These are phyloP conservation scores for Archivesica marissinica DNA, from an alignment of 1,140 invertebrate genomes.

Conservation along the genomic window DNA sequence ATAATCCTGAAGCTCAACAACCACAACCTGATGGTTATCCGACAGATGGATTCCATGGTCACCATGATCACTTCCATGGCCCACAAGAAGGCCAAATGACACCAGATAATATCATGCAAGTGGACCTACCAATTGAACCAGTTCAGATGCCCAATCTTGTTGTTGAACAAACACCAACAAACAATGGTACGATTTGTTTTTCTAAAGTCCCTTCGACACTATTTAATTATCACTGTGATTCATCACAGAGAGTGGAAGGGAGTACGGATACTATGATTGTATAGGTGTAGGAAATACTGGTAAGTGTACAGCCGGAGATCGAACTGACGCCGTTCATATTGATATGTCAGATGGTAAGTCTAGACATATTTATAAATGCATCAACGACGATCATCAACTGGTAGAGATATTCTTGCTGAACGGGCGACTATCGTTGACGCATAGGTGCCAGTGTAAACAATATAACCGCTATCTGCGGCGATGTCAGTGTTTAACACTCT, in stretches of 20 bases:
- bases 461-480: too few relatives aligned
- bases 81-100: not conserved
- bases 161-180: constrained; percentile 34
- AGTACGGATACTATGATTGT: too few relatives aligned
- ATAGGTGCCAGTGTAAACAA: too few relatives aligned
- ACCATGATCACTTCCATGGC: not conserved
- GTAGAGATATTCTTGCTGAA: too few relatives aligned
- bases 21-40: not conserved
- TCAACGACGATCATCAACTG: too few relatives aligned
- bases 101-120: constrained; percentile 13
- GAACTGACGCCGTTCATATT: too few relatives aligned
- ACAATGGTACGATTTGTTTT: not conserved
- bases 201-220: not conserved
- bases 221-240: not conserved
- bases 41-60: not conserved
- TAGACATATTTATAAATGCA: too few relatives aligned
- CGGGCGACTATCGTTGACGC: too few relatives aligned
- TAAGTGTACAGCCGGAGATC: too few relatives aligned
- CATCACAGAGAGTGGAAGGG: not conserved
- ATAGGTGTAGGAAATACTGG: too few relatives aligned
- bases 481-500: too few relatives aligned
- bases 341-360: too few relatives aligned
- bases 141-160: constrained; percentile 43
- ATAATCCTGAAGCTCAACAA: not conserved
- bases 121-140: constrained; percentile 36